Evolutionary conservation across 37 sponge, comb jelly and placozoan genomes (phyloP), one percentile per base, ranked within the genome.

Genomic region (Chondrosia reniformis): DNA sequence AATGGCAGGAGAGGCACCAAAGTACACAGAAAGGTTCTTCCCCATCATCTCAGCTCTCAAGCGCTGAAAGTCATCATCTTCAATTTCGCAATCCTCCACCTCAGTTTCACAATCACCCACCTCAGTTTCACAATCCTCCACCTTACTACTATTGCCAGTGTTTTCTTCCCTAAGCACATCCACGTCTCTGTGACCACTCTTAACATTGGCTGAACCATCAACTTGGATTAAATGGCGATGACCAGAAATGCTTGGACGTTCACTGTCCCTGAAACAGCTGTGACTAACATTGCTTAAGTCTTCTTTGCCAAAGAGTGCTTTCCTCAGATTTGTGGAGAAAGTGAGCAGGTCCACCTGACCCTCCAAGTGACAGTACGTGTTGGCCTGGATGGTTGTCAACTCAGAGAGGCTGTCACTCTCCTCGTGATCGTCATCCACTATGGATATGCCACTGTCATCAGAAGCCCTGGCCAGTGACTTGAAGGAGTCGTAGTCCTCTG

Each of bases 381-480:
- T 44, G 22, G 43, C 44, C 9, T 69, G 72, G 43, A 69, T 24
- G 0, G 39, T 44, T 2, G 43, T 69, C 72, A 69, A 43, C 42
- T 69, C 72, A 13, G n/a, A 8, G 44, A 69, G 72, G 9, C 37
- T 4, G 2, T 39, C 42, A 6, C 42, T 44, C 15, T 43, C 72
- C 2, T 21, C 43, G 10, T 69, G 72, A 41, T 69, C 72, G 12
- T 69, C 72, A 40, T 69, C 72, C n/a, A 69, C 41, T 15, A 69
- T 69, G 72, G 2, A 69, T 13, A 69, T 69, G 42, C 72, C 72
- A 17, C 43, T 40, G n/a, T 40, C 8, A 1, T 40, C 24, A 1
- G 39, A 41, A 8, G 21, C 12, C 43, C 15, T 44, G n/a, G 41
- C 72, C n/a, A n/a, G n/a, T n/a, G n/a, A n/a, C n/a, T n/a, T n/a